Evolutionary conservation across 1,140 invertebrate genomes (phyloP), one percentile per base, ranked within the genome.

Genomic region (Leptinotarsa lineolata): DNA sequence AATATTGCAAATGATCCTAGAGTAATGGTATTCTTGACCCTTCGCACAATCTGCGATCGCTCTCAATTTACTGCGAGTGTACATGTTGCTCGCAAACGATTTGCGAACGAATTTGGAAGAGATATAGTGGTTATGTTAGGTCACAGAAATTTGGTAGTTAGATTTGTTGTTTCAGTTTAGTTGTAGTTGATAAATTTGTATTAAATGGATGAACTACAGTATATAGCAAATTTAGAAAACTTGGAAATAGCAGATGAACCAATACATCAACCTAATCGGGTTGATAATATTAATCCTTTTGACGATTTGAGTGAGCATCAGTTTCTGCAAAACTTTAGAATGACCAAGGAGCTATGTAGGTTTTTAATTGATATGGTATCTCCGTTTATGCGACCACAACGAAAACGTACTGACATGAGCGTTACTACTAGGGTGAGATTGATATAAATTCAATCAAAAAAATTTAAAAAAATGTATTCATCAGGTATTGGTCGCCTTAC

Each of bases 361-460:
- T 65, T 24, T 39, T 24, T 65, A 18, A 65, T 65, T 16, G 63
- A 65, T 24, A 24, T 21, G 4, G 4, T 65, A 12, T 8, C 4
- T 11, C 59, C 68, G 60, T 70, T 21, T 48, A 68, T 68, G 67
- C 12, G 44, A 12, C 67, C 46, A 12, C 30, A 68, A 16, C 16
- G 13, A n/a, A 20, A 16, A 16, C n/a, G 5, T 12, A 68, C 46
- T 15, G 46, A 68, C n/a, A 11, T 48, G 18, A 48, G 46, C 39
- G 20, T 68, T 46, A 70, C 21, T 3, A 60, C 16, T 48, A 72
- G 63, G 45, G 46, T 65, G 21, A 46, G 46, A n/a, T n/a, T n/a
- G n/a, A n/a, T n/a, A n/a, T n/a, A n/a, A n/a, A n/a, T n/a, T n/a
- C n/a, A n/a, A n/a, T n/a, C n/a, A n/a, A n/a, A n/a, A n/a, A n/a